These are phyloP conservation scores for Aproaerema taeniolella DNA, from an alignment of 2,888 invertebrate species.

Conservation along the genomic window DNA sequence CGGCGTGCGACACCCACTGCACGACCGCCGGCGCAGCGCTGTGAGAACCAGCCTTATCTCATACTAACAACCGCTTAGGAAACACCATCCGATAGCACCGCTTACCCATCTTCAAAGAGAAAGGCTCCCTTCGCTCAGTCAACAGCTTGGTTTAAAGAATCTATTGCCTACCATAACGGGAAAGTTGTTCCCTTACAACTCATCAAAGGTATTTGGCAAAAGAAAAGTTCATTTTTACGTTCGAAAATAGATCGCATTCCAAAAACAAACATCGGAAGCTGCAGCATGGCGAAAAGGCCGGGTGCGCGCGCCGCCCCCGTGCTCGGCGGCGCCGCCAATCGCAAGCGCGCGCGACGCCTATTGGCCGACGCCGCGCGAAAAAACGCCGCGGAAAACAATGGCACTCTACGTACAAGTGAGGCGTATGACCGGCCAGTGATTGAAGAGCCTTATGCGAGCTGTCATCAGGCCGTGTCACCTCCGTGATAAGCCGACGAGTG, in stretches of 20 bases:
- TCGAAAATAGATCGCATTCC: slow-evolving; percentile 19
- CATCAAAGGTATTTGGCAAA: no score
- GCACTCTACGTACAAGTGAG: slow-evolving; percentile 37
- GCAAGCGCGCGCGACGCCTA: slow-evolving; percentile 34
- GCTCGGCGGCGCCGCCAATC: slow-evolving; percentile 51
- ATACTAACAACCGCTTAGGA: no score
- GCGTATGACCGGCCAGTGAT: slow-evolving; percentile 29
- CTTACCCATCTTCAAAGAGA: no score
- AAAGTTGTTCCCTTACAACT: no score
- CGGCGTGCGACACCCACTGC: neutral
- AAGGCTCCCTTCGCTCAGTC: no score
- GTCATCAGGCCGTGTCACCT: slow-evolving; percentile 2
- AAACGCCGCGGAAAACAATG: slow-evolving; percentile 61
- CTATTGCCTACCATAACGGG: no score
- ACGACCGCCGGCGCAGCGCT: neutral
- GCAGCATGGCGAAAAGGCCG: slow-evolving; percentile 42
- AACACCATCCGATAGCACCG: no score
- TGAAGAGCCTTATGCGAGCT: slow-evolving; percentile 25
- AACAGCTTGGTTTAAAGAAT: no score
- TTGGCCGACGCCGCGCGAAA: slow-evolving; percentile 52
- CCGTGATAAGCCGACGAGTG: neutral
- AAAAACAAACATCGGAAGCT: slow-evolving; percentile 37
- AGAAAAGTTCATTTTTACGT: no score
- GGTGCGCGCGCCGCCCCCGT: slow-evolving; percentile 45
- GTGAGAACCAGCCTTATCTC: neutral